Conservation (phyloP, 2,113 vertebrate genomes). For the Neopipo cinnamomea region DNA sequence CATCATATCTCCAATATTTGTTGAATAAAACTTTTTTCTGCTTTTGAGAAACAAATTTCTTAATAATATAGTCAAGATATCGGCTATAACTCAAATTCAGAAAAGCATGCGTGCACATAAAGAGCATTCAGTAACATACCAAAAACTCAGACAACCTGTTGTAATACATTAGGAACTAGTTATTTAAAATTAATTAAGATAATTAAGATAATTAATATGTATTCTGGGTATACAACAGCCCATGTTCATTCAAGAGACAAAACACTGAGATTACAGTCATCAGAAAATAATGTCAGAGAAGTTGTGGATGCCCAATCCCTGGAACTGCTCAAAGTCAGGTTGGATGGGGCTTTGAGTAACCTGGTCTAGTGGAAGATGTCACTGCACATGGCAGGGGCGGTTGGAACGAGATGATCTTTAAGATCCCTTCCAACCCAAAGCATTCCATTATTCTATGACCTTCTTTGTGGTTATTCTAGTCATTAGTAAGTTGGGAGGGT, state of each 20-base stretch:
- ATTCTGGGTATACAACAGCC: not conserved
- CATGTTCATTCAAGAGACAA: not conserved
- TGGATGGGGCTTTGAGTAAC: not conserved
- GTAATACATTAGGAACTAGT: not conserved
- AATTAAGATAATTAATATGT: not conserved
- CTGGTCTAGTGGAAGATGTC: not conserved
- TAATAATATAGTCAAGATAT: not conserved
- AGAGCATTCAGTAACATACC: not conserved
- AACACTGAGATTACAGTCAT: not conserved
- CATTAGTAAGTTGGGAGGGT: not conserved
- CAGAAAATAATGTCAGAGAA: not conserved
- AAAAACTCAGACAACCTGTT: not conserved
- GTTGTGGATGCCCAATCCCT: not conserved
- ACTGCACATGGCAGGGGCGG: too few relatives aligned
- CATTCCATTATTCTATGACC: not conserved
- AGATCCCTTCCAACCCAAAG: not conserved
- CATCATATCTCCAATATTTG: not conserved
- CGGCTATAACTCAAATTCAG: not conserved
- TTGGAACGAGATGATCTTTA: not conserved
- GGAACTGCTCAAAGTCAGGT: not conserved
- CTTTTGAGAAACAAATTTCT: not conserved
- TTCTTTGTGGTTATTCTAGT: not conserved
- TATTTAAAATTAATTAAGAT: not conserved
- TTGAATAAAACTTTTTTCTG: not conserved
- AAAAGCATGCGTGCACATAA: not conserved